Conservation (phyloP, 1,140 invertebrate genomes). For the Micrasema longulum region DNA sequence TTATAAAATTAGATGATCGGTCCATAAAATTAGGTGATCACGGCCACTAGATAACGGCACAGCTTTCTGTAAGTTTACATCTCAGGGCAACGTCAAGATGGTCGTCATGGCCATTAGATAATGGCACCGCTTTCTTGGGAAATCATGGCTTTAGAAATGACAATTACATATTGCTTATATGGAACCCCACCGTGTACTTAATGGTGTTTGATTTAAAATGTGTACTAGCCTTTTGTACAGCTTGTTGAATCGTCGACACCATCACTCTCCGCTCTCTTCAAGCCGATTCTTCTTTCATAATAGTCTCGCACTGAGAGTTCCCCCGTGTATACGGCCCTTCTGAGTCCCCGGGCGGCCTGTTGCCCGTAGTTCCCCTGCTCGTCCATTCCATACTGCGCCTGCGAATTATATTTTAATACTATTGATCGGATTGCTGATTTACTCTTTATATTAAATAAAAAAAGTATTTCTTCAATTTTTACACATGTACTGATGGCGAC, state of each 20-base stretch:
- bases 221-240: conserved; percentile 68
- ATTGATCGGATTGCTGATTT: neutral
- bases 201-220: too few relatives aligned
- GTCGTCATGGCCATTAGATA: too few relatives aligned
- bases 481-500: conserved; percentile 8
- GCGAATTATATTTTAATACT: conserved; percentile 28
- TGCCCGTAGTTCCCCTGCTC: conserved; percentile 85
- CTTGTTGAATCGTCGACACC: conserved; percentile 88
- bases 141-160: neutral
- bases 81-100: too few relatives aligned
- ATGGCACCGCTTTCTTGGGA: too few relatives aligned
- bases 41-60: too few relatives aligned
- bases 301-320: conserved; percentile 88
- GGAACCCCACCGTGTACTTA: neutral
- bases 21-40: too few relatives aligned
- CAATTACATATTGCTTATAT: neutral
- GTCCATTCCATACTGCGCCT: conserved; percentile 91
- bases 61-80: too few relatives aligned
- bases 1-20: too few relatives aligned
- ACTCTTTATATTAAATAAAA: neutral
- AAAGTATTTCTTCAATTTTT: neutral
- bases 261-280: conserved; percentile 79
- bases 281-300: conserved; percentile 83
- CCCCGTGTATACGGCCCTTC: conserved; percentile 85
- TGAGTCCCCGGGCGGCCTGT: conserved; percentile 85